These are phyloP conservation scores for Panagrolaimus sp. DNA, from an alignment of 1,140 invertebrate genomes.

Conservation along the genomic window DNA sequence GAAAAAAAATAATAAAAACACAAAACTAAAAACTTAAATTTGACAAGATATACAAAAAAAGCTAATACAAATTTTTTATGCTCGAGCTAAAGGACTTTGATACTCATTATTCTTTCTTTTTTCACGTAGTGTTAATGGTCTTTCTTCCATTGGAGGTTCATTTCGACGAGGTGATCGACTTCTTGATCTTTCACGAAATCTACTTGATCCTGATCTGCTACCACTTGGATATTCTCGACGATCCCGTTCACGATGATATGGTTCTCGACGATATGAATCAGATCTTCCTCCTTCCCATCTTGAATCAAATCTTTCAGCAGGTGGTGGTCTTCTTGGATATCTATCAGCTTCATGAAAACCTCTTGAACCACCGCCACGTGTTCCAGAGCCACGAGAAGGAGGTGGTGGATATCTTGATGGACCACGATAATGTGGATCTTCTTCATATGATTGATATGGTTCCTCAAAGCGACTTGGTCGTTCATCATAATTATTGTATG, in stretches of 20 bases:
- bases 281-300: not conserved
- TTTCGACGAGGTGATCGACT: not conserved
- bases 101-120: too few species aligned
- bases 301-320: not conserved
- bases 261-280: constrained; percentile 1
- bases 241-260: constrained; percentile 1
- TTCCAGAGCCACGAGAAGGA: too few species aligned
- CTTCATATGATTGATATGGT: not conserved
- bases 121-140: too few species aligned
- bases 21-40: too few species aligned
- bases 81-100: too few species aligned
- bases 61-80: too few species aligned
- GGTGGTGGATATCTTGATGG: not conserved
- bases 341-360: not conserved
- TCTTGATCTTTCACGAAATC: not conserved
- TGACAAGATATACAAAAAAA: too few species aligned
- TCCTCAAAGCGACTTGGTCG: not conserved
- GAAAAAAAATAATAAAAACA: too few species aligned
- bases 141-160: too few species aligned
- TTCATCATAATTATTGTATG: not conserved
- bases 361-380: not conserved
- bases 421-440: not conserved
- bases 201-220: not conserved
- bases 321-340: not conserved
- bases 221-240: constrained; percentile 6